phyloP scores from a whole-genome alignment of 2,888 invertebrate genomes.

The Drosophila affinis region DNA sequence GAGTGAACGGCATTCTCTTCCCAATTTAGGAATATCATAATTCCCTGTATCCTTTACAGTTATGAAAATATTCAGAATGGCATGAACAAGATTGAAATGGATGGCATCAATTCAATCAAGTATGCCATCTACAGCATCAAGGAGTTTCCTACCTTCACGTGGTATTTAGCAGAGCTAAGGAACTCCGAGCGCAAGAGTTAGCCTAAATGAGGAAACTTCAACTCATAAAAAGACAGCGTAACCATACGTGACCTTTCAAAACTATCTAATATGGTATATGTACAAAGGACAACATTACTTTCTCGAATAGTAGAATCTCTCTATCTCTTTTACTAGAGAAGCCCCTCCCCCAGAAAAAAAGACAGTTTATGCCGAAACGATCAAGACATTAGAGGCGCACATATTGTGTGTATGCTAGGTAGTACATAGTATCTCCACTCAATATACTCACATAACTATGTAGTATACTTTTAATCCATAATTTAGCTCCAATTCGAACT shows the following conservation, averaged over 20 bases:
- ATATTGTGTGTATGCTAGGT: slow-evolving; percentile 62
- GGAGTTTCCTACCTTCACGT: slow-evolving; percentile 91
- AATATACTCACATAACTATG: slow-evolving; percentile 59
- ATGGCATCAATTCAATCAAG: slow-evolving; percentile 93
- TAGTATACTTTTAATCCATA: slow-evolving; percentile 64
- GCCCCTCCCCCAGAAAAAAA: slow-evolving; percentile 33
- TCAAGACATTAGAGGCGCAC: slow-evolving; percentile 42
- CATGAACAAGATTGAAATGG: slow-evolving; percentile 91
- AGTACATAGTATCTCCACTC: slow-evolving; percentile 53
- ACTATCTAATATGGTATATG: slow-evolving; percentile 63
- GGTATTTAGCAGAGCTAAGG: slow-evolving; percentile 91
- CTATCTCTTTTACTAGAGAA: slow-evolving; percentile 41
- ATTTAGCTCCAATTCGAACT: slow-evolving; percentile 61
- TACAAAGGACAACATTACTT: slow-evolving; percentile 77
- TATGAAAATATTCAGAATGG: slow-evolving; percentile 94
- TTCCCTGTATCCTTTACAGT: slow-evolving; percentile 85
- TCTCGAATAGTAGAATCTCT: slow-evolving; percentile 48
- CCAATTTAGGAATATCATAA: not conserved
- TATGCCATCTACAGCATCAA: slow-evolving; percentile 89
- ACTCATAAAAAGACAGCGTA: not conserved
- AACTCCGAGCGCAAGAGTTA: slow-evolving; percentile 81
- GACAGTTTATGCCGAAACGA: slow-evolving; percentile 24
- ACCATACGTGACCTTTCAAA: slow-evolving; percentile 34
- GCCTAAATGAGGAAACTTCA: slow-evolving; percentile 20
- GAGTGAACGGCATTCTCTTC: slow-evolving; percentile 41